Evolutionary conservation across 1,140 invertebrate genomes (phyloP).

Genomic region (Musca vetustissima): DNA sequence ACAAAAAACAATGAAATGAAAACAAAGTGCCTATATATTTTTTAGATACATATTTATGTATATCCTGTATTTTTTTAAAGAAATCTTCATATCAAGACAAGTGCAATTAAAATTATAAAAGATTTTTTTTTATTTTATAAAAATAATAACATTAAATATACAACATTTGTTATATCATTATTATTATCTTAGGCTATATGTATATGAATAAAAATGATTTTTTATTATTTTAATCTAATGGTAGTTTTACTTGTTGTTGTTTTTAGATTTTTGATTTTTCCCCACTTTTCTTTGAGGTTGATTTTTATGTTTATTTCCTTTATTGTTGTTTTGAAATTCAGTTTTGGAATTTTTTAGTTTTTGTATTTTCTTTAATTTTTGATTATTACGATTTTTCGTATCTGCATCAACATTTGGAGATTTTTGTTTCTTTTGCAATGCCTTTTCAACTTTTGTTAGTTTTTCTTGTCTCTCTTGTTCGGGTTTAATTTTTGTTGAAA

Average conservation of each 20-base stretch:
- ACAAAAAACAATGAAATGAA: too few species aligned
- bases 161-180: conserved; percentile 6
- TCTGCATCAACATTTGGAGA: conserved; percentile 15
- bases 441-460: conserved; percentile 14
- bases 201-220: not conserved
- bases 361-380: conserved; percentile 23
- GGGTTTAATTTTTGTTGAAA: conserved; percentile 61
- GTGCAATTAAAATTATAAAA: conserved; percentile 2
- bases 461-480: conserved; percentile 29
- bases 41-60: not conserved
- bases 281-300: not conserved
- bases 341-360: conserved; percentile 15
- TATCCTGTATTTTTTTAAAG: not conserved
- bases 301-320: conserved; percentile 14
- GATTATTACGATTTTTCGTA: conserved; percentile 9
- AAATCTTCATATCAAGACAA: conserved; percentile 11
- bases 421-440: conserved; percentile 16
- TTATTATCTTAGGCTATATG: not conserved
- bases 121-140: conserved; percentile 13
- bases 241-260: not conserved
- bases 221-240: conserved; percentile 11
- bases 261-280: not conserved
- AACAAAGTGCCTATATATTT: conserved; percentile 20
- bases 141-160: conserved; percentile 26
- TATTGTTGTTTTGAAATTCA: not conserved